phyloP scores from a whole-genome alignment of 2,113 vertebrate genomes.

The Platichthys stellatus region DNA sequence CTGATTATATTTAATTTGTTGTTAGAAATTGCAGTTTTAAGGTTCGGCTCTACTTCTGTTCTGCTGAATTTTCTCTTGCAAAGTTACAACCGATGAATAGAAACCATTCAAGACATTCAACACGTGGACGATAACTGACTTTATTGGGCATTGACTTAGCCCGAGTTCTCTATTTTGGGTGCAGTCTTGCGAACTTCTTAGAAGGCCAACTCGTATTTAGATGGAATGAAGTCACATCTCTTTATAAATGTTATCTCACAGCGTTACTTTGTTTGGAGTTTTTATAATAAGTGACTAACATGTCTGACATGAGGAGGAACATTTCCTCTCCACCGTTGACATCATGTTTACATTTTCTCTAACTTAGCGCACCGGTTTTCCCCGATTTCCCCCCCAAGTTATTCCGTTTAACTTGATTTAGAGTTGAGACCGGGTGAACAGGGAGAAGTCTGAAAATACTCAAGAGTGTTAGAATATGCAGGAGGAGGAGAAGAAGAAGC shows the following conservation, averaged over 20 bases:
- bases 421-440: conserved; percentile 1
- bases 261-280: not conserved
- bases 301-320: not conserved
- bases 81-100: not conserved
- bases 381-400: not conserved
- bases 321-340: not conserved
- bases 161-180: not conserved
- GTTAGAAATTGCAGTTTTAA: conserved; percentile 9
- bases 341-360: conserved; percentile 1
- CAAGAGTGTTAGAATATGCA: conserved; percentile 1
- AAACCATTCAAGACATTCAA: not conserved
- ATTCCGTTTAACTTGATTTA: conserved; percentile 20
- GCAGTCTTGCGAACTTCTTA: conserved; percentile 13
- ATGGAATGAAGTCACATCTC: conserved; percentile 16
- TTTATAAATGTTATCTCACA: not conserved
- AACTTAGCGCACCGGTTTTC: not conserved
- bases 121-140: not conserved
- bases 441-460: not conserved
- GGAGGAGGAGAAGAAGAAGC: not conserved
- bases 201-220: conserved; percentile 27
- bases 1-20: not conserved
- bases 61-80: not conserved
- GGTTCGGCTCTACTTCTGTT: not conserved
- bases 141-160: not conserved
- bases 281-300: not conserved